These are phyloP conservation scores for Reinhardtius hippoglossoides DNA, from an alignment of 2,113 vertebrate species.

Conservation along the genomic window DNA sequence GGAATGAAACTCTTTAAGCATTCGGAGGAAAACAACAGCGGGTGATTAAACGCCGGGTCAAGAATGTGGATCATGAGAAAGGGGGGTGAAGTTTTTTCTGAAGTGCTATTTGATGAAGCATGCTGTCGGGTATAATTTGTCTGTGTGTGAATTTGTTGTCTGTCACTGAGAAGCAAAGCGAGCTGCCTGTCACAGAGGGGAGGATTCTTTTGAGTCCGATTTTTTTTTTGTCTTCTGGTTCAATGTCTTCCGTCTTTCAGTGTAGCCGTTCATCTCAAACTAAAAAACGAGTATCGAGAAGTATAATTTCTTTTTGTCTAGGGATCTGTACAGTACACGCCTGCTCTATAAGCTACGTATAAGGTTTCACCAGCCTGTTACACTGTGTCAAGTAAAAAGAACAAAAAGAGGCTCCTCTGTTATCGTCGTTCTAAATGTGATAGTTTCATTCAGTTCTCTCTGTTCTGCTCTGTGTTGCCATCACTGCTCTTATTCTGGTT, in stretches of 20 bases:
- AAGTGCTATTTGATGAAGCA: slow-evolving; percentile 57
- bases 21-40: slow-evolving; percentile 22
- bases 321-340: slow-evolving; percentile 56
- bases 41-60: background rate
- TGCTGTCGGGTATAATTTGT: slow-evolving; percentile 49
- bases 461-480: slow-evolving; percentile 24
- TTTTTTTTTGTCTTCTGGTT: slow-evolving; percentile 30
- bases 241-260: slow-evolving; percentile 17
- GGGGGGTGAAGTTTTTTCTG: slow-evolving; percentile 15
- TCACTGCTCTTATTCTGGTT: slow-evolving; percentile 42
- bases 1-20: slow-evolving; percentile 19
- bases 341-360: slow-evolving; percentile 59
- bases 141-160: slow-evolving; percentile 52
- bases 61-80: slow-evolving; percentile 13
- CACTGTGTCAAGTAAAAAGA: slow-evolving; percentile 69
- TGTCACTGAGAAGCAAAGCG: slow-evolving; percentile 23
- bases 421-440: slow-evolving; percentile 55
- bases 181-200: background rate
- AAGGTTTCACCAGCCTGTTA: slow-evolving; percentile 61
- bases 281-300: slow-evolving; percentile 11
- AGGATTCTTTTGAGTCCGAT: slow-evolving; percentile 27
- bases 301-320: slow-evolving; percentile 6
- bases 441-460: slow-evolving; percentile 48
- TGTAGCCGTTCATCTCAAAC: background rate
- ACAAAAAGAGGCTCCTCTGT: slow-evolving; percentile 54